These are phyloP conservation scores for Polia nebulosa DNA, from an alignment of 2,888 invertebrate genomes.

Conservation along the genomic window DNA sequence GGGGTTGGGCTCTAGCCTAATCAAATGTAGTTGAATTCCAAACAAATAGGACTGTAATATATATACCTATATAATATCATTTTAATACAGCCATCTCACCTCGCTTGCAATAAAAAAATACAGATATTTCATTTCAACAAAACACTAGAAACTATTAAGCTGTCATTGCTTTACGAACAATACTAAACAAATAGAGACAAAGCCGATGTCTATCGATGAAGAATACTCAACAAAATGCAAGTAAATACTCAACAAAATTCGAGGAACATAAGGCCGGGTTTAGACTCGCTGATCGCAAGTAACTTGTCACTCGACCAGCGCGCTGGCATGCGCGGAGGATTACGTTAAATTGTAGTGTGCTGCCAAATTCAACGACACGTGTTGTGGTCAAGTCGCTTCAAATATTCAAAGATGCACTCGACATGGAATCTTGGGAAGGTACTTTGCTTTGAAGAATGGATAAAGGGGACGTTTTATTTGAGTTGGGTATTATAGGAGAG, in stretches of 20 bases:
- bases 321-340: constrained; percentile 37
- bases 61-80: no score
- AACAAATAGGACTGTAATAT: no score
- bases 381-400: constrained; percentile 32
- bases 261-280: constrained; percentile 34
- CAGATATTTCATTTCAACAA: neutral
- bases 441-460: neutral
- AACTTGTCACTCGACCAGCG: constrained; percentile 50
- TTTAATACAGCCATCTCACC: no score
- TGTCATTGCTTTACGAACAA: constrained; percentile 3
- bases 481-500: neutral
- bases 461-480: neutral
- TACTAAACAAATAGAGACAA: constrained; percentile 35
- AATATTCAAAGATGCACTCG: constrained; percentile 38
- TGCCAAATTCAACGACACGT: constrained; percentile 38
- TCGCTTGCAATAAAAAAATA: neutral
- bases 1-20: no score
- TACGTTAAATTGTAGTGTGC: constrained; percentile 43
- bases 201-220: constrained; percentile 15
- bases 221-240: constrained; percentile 36
- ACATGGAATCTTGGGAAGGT: neutral
- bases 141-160: constrained; percentile 14
- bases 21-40: no score
- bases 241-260: constrained; percentile 33
- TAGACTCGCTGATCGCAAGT: constrained; percentile 45